Percentiles rank a stretch among this genome's conserved stretches.
Conservation (phyloP, 2,797 vertebrate species). For the Hylomyscus alleni region DNA sequence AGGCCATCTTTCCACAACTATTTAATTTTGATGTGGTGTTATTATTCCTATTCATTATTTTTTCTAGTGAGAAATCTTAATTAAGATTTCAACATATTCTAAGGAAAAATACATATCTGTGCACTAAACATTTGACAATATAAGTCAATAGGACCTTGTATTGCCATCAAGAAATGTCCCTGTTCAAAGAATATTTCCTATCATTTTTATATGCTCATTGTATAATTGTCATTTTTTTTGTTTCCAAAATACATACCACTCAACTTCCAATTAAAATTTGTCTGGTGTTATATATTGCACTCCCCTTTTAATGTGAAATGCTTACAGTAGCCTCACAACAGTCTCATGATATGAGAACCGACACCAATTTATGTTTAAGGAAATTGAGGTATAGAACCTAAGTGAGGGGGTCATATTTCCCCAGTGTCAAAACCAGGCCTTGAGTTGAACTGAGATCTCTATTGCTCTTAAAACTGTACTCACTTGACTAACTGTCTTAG, state of each 20-base stretch:
- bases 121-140: conserved; percentile 13
- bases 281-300: background rate
- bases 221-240: conserved; percentile 27
- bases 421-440: background rate
- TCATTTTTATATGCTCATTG: background rate
- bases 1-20: no score
- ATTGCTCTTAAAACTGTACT: background rate
- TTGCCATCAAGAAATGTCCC: conserved; percentile 2
- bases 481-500: no score
- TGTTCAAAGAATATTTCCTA: background rate
- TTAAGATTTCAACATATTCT: conserved; percentile 60
- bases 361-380: background rate
- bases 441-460: background rate
- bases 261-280: conserved; percentile 49
- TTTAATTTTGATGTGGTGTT: conserved; percentile 26
- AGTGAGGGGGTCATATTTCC: background rate
- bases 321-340: background rate
- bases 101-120: conserved; percentile 27
- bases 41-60: conserved; percentile 36
- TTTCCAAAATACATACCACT: conserved; percentile 29
- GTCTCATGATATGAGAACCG: background rate
- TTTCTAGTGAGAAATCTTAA: background rate
- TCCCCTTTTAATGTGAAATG: background rate
- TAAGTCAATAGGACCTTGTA: conserved; percentile 27
- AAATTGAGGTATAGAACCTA: background rate